These are phyloP conservation scores for Ptychochromis oligacanthus DNA, from an alignment of 2,113 vertebrate genomes.

Conservation along the genomic window DNA sequence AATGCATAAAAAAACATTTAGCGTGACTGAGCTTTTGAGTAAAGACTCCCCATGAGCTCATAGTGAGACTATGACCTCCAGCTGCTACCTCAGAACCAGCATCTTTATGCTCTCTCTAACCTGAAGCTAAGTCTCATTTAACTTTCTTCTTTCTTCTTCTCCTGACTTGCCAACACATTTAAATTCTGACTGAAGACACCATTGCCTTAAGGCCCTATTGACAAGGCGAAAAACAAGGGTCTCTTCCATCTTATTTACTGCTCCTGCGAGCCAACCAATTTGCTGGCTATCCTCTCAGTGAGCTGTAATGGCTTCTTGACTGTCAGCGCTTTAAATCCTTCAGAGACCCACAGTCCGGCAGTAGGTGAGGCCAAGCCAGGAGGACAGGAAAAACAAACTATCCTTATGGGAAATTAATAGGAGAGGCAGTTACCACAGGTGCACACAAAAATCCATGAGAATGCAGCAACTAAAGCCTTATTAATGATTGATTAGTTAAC, in stretches of 20 bases:
- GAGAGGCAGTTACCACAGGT: conserved; percentile 13
- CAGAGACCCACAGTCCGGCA: conserved; percentile 26
- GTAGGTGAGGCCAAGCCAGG: conserved; percentile 6
- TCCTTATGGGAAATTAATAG: conserved; percentile 36
- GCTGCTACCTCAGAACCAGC: conserved; percentile 2
- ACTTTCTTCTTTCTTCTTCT: background rate
- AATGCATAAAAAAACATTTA: background rate
- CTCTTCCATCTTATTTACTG: conserved; percentile 63
- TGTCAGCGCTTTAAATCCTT: conserved; percentile 60
- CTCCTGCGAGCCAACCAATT: conserved; percentile 55
- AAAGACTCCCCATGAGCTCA: background rate
- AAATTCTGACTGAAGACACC: conserved; percentile 23
- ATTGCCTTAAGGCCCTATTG: conserved; percentile 30
- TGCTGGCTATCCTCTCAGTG: conserved; percentile 41
- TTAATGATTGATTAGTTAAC: no score
- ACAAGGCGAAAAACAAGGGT: conserved; percentile 46
- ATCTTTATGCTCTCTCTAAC: background rate
- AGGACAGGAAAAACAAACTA: conserved; percentile 20
- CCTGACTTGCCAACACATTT: background rate
- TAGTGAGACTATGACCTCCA: conserved; percentile 8
- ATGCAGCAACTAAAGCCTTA: no score
- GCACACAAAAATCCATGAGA: background rate
- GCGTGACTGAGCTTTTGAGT: background rate
- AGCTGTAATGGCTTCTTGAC: conserved; percentile 53
- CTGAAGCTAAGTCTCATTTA: background rate